Evolutionary conservation across 2,888 invertebrate species (phyloP), one percentile per base, ranked within the genome.

Genomic region (Siphonodentalium dalli): DNA sequence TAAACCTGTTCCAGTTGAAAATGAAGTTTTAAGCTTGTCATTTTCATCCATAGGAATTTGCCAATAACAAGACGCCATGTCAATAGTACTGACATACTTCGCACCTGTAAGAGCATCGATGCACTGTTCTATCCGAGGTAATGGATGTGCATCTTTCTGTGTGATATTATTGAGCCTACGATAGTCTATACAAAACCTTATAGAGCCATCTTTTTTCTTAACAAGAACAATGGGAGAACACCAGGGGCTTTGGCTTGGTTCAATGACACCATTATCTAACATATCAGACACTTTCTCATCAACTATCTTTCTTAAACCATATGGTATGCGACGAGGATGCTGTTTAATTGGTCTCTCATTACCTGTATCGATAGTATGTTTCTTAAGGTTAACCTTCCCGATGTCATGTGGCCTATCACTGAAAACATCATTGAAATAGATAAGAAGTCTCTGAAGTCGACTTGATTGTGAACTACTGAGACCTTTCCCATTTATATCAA

Each of bases 341-440:
- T 27, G 24, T 27, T 44, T 51, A 34, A 29, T 43, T 11, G 43
- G 51, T 18, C 33, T 31, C n/a, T 37, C 43, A 21, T 37, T 9
- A 6, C 51, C 51, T 23, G 51, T 51, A 31, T 51, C 31, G 20
- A 44, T 51, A 21, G 27, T 31, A 31, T 43, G 51, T 24, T 51
- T 43, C 3, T 43, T 23, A 7, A 33, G 29, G 4, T 18, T 18
- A 9, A 27, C 26, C 5, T 15, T 31, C 27, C 37, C 43, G 11
- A 43, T 23, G n/a, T 43, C 46, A n/a, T n/a, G n/a, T n/a, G n/a
- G n/a, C n/a, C n/a, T n/a, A n/a, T n/a, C n/a, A n/a, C n/a, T n/a
- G n/a, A n/a, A n/a, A n/a, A n/a, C n/a, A n/a, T n/a, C n/a, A n/a
- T n/a, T n/a, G n/a, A n/a, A n/a, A n/a, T n/a, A n/a, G n/a, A n/a